Conservation (phyloP, 2,113 vertebrate genomes). For the Leucoraja erinaceus region DNA sequence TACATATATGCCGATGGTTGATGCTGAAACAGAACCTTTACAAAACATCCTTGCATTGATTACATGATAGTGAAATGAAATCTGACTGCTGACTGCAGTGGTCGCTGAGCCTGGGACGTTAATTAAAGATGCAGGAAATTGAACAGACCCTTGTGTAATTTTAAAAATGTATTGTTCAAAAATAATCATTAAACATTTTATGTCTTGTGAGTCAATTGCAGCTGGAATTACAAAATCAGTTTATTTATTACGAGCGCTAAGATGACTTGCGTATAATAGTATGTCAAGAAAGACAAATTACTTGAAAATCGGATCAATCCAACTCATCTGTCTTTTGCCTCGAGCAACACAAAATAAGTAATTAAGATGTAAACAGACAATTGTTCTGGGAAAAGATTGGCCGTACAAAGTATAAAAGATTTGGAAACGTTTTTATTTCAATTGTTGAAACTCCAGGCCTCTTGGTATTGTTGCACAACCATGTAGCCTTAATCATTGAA, state of each 20-base stretch:
- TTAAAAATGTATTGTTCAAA: not conserved
- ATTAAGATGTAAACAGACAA: not conserved
- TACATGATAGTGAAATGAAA: not conserved
- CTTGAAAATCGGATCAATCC: not conserved
- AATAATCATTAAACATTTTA: not conserved
- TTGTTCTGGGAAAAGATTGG: not conserved
- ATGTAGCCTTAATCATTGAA: not conserved
- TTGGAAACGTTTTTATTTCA: not conserved
- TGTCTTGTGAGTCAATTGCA: slow-evolving; percentile 19
- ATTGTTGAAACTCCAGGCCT: not conserved
- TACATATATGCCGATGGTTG: not conserved
- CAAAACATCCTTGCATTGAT: not conserved
- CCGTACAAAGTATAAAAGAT: not conserved
- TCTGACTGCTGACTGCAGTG: not conserved
- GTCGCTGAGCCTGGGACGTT: not conserved
- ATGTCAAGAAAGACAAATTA: slow-evolving; percentile 28
- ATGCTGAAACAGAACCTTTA: not conserved
- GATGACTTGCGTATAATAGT: not conserved
- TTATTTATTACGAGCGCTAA: not conserved
- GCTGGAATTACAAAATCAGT: slow-evolving; percentile 29
- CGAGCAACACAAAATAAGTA: not conserved
- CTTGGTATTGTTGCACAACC: not conserved
- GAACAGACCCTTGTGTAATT: not conserved
- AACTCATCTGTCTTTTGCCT: slow-evolving; percentile 1
- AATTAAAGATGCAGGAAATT: not conserved